Conservation (phyloP, 2,888 invertebrate species). For the Eustalomyia histrio region DNA sequence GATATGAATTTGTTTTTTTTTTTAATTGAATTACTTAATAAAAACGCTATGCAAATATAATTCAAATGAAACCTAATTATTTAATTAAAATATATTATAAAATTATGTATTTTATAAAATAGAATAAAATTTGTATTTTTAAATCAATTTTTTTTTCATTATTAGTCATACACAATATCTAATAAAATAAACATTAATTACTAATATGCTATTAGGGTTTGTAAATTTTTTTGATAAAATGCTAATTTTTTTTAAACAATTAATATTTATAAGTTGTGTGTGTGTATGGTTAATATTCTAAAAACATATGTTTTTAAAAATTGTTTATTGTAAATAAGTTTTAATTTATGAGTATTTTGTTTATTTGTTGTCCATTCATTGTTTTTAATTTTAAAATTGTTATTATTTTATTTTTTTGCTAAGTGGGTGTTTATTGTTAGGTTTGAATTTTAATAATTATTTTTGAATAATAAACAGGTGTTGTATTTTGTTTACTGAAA, state of each 20-base stretch:
- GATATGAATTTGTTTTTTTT: not conserved
- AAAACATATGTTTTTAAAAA: not conserved
- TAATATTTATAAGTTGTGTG: not conserved
- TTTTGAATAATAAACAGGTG: slow-evolving; percentile 50
- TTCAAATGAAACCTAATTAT: too few species aligned
- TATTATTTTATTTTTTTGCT: slow-evolving; percentile 18
- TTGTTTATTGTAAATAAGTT: not conserved
- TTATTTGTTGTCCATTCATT: not conserved
- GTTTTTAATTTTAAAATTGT: slow-evolving; percentile 1
- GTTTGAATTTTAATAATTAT: slow-evolving; percentile 13
- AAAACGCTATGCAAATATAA: too few species aligned
- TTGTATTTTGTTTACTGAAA: slow-evolving; percentile 21
- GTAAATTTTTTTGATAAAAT: not conserved
- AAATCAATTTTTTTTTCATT: too few species aligned
- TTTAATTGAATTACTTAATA: not conserved
- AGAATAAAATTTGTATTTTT: too few species aligned
- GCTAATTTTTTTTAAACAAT: not conserved
- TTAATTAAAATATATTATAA: too few species aligned
- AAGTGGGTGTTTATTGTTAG: slow-evolving; percentile 51
- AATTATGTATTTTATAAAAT: too few species aligned
- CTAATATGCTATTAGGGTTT: too few species aligned
- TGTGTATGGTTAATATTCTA: not conserved
- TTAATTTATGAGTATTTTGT: not conserved
- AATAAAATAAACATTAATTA: too few species aligned
- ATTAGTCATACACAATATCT: too few species aligned